Evolutionary conservation across 2,797 vertebrate species (phyloP).

Genomic region (Selene dorsalis): DNA sequence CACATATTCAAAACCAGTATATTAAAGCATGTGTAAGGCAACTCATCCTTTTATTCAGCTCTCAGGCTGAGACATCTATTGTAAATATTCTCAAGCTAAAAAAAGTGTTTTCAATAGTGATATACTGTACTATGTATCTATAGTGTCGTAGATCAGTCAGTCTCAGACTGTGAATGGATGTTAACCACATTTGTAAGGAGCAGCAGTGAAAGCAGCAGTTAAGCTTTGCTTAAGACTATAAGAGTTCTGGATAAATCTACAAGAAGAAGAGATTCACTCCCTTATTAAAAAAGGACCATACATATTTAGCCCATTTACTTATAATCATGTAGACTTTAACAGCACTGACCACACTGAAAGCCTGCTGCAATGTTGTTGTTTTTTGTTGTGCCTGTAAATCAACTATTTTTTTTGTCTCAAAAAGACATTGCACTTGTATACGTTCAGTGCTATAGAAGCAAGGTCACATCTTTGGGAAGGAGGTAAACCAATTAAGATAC

Average conservation of each 20-base stretch:
- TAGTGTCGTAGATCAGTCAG: not conserved
- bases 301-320: not conserved
- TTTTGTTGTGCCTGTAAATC: not conserved
- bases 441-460: not conserved
- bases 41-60: slow-evolving; percentile 9
- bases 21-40: slow-evolving; percentile 25
- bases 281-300: not conserved
- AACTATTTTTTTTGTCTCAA: not conserved
- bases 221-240: not conserved
- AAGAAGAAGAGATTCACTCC: not conserved
- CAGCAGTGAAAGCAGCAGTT: slow-evolving; percentile 5
- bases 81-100: not conserved
- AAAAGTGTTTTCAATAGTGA: not conserved
- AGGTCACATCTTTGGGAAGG: not conserved
- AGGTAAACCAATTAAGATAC: not conserved
- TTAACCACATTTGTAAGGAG: not conserved
- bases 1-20: slow-evolving; percentile 28
- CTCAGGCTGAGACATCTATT: slow-evolving; percentile 4
- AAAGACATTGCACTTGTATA: not conserved
- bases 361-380: not conserved
- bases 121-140: not conserved
- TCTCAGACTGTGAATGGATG: slow-evolving; percentile 15
- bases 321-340: not conserved
- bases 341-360: not conserved
- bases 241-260: not conserved